Base-by-base conservation (phyloP, 2,797 vertebrate genomes). In the Buceros bicornis region DNA sequence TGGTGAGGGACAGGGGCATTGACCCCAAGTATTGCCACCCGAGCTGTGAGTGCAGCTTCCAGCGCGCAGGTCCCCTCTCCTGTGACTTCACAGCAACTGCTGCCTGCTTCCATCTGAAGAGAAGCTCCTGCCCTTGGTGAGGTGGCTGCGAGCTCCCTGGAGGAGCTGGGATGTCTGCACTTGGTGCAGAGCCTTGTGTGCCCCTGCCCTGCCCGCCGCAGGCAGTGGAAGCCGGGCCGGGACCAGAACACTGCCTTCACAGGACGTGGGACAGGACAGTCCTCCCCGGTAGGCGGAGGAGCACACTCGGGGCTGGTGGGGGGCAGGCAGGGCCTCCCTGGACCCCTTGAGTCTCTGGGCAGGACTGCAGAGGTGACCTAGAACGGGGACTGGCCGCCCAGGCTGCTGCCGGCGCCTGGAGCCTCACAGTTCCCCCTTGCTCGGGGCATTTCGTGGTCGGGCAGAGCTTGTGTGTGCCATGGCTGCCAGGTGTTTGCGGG, bases 401-500 rank as follows among this genome's bases (percentile, higher is more conserved):
- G 31, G 69, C 48, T 65, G 26, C 28, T 2, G 4, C 25, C 17
- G 19, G 22, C 28, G 16, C 26, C 37, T 5, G 19, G 11, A 77
- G 40, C 20, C 62, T 18, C 11, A 0, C 2, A 1, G 37, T 31
- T 69, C 25, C 16, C 29, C 10, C 10, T 20, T 15, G 18, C 47
- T 62, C 21, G 22, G 56, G 28, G 35, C 47, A 22, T 22, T 28
- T 14, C 0, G 6, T 8, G 53, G 31, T 29, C 26, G 16, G 40
- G 16, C 19, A 43, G 40, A 60, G 51, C 19, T 54, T 2, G 0
- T 1, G 0, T n/a, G 58, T 26, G n/a, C 42, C 0, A 0, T 24
- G 16, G 67, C 48, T 43, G 43, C 80, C 18, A n/a, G 1, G 2
- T 12, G 12, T 28, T 54, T 19, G 31, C 1, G 11, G 31, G 50